phyloP scores from a whole-genome alignment of 2,797 vertebrate genomes.

The Ambastaia sidthimunki region DNA sequence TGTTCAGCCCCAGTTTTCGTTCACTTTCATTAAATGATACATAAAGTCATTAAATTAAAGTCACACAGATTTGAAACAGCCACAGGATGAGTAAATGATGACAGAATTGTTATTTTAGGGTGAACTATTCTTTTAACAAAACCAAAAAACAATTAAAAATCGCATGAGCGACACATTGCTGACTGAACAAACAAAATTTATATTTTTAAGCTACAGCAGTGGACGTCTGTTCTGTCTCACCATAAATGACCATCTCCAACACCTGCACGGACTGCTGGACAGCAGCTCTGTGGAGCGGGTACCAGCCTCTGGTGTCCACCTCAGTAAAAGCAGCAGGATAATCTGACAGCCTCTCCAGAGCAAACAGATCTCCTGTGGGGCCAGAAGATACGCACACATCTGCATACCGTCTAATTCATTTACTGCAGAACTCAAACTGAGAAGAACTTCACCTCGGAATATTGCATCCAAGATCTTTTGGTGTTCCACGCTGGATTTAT shows the following conservation, averaged over 20 bases:
- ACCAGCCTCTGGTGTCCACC: constrained; percentile 83
- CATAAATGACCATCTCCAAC: constrained; percentile 81
- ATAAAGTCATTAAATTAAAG: no score
- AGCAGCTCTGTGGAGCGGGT: constrained; percentile 84
- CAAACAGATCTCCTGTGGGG: constrained; percentile 78
- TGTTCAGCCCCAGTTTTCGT: no score
- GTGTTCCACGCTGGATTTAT: constrained; percentile 72
- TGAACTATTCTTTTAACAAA: no score
- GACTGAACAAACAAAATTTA: background rate
- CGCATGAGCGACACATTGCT: no score
- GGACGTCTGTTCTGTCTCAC: constrained; percentile 64
- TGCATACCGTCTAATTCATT: background rate
- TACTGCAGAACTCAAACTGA: background rate
- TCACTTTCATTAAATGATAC: no score
- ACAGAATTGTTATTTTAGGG: no score
- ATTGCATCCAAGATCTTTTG: constrained; percentile 79
- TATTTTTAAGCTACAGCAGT: background rate
- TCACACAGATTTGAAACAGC: no score
- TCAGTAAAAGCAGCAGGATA: constrained; percentile 81
- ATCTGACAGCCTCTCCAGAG: constrained; percentile 79
- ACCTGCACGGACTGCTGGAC: constrained; percentile 79
- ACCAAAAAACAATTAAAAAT: no score
- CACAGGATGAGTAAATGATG: no score
- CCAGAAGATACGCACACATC: background rate
- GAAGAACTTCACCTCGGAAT: constrained; percentile 73